A percentile compares a stretch with the other conserved stretches of the same genome.
Evolutionary conservation across 2,888 invertebrate species (phyloP).

Genomic region (Lamproptera curius): DNA sequence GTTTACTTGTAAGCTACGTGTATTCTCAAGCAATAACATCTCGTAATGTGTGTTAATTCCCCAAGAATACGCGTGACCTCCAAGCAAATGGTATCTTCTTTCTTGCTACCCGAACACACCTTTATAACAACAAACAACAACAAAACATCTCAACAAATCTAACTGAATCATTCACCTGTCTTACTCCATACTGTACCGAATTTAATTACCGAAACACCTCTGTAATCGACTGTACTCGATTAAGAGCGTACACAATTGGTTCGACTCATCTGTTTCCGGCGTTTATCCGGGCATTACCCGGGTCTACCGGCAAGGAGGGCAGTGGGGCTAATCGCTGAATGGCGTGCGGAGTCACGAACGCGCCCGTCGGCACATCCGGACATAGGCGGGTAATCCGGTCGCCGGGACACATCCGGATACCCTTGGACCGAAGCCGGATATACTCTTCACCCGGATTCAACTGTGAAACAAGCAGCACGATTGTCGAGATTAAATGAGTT

Average conservation of each 20-base stretch:
- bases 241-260: no score
- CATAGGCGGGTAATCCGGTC: slow-evolving; percentile 50
- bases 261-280: slow-evolving; percentile 52
- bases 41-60: slow-evolving; percentile 96
- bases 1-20: slow-evolving; percentile 95
- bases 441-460: slow-evolving; percentile 47
- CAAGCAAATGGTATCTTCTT: slow-evolving; percentile 73
- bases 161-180: no score
- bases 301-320: slow-evolving; percentile 50
- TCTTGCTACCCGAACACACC: no score
- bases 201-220: no score
- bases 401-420: slow-evolving; percentile 34
- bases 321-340: slow-evolving; percentile 61
- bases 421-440: slow-evolving; percentile 21
- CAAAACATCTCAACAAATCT: no score
- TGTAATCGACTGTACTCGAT: no score
- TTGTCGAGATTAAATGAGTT: slow-evolving; percentile 62
- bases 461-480: slow-evolving; percentile 64
- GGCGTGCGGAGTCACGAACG: slow-evolving; percentile 64
- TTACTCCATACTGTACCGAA: no score
- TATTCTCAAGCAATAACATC: slow-evolving; percentile 99
- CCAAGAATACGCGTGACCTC: slow-evolving; percentile 99
- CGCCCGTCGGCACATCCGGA: slow-evolving; percentile 48
- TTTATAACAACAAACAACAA: no score
- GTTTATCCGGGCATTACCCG: slow-evolving; percentile 44